These are phyloP conservation scores for Agrilus planipennis DNA, from an alignment of 1,140 invertebrate genomes.

Conservation along the genomic window DNA sequence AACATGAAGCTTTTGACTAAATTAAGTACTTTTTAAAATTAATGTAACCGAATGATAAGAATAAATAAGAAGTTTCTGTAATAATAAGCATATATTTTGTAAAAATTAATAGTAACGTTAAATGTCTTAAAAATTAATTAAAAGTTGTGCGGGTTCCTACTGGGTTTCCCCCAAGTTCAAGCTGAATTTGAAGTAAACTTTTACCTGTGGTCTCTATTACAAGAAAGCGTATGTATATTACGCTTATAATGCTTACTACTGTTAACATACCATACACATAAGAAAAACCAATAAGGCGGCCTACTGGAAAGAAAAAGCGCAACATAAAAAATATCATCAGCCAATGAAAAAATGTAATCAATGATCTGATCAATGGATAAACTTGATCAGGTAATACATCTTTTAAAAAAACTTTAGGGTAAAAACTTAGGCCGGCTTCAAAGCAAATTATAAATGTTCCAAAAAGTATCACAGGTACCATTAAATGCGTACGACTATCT, in stretches of 20 bases:
- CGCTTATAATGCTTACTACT: constrained; percentile 10
- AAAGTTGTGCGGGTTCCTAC: constrained; percentile 11
- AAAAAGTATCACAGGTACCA: constrained; percentile 6
- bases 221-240: constrained; percentile 12
- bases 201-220: constrained; percentile 19
- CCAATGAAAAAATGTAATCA: constrained; percentile 12
- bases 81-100: too few relatives aligned
- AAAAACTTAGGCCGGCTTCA: constrained; percentile 13
- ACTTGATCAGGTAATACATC: constrained; percentile 17
- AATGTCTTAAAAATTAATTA: too few relatives aligned
- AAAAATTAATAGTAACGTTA: too few relatives aligned
- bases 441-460: constrained; percentile 11
- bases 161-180: constrained; percentile 22
- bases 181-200: constrained; percentile 19
- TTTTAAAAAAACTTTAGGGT: constrained; percentile 12
- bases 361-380: constrained; percentile 8
- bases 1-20: too few relatives aligned
- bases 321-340: constrained; percentile 10
- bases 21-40: too few relatives aligned
- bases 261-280: constrained; percentile 6
- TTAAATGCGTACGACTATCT: neutral
- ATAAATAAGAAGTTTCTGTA: too few relatives aligned
- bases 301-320: constrained; percentile 5
- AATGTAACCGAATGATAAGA: too few relatives aligned
- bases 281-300: neutral